phyloP scores from a whole-genome alignment of 2,113 vertebrate species.

The Coturnix japonica region DNA sequence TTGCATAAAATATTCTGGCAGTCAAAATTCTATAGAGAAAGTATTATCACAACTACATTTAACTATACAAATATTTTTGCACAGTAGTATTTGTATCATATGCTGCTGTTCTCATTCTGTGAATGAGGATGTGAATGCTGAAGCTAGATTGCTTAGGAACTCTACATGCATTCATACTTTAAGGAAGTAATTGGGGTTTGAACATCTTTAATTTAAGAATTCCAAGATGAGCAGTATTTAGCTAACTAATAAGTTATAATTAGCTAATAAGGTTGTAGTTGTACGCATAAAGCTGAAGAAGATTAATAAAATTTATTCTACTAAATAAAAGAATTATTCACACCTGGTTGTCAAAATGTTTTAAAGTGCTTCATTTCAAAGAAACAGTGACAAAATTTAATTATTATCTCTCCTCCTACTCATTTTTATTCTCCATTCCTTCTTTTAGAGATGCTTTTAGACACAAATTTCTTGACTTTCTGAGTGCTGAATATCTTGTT shows the following conservation, averaged over 20 bases:
- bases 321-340: neutral
- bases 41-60: neutral
- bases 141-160: neutral
- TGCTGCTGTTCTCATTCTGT: fast-evolving
- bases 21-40: neutral
- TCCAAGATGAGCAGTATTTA: neutral
- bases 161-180: neutral
- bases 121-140: neutral
- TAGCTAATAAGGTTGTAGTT: neutral
- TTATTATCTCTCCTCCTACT: neutral
- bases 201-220: neutral
- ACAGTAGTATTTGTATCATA: neutral
- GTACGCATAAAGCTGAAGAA: neutral
- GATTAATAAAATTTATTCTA: neutral
- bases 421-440: conserved; percentile 7
- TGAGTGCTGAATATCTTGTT: neutral
- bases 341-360: conserved; percentile 27
- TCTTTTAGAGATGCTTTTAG: neutral
- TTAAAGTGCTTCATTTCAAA: conserved; percentile 18
- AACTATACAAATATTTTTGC: neutral
- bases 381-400: neutral
- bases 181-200: neutral
- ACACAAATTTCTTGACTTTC: neutral
- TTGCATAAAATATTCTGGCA: neutral
- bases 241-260: neutral